These are phyloP conservation scores for Hydractinia symbiolongicarpus DNA, from an alignment of 30 jellyfish, hydroid and myxozoan species.

Conservation along the genomic window DNA sequence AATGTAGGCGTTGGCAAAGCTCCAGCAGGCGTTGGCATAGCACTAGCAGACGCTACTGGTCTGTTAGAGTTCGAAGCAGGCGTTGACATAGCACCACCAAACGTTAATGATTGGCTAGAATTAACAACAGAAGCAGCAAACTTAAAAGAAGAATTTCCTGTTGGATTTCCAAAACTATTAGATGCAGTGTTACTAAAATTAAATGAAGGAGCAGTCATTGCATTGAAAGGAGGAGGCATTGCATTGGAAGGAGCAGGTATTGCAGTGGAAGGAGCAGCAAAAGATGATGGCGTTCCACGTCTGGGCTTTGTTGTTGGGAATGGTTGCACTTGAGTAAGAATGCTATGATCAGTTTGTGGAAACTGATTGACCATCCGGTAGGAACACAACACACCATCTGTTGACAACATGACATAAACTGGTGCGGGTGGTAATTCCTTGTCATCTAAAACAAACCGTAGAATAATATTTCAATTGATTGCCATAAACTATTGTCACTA, in stretches of 20 bases:
- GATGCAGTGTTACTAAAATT: too few relatives aligned
- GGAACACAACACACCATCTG: slow-evolving; percentile 76
- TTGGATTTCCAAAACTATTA: too few relatives aligned
- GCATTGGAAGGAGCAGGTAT: neutral
- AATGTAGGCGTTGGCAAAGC: neutral
- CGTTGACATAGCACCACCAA: neutral
- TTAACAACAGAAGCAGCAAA: neutral
- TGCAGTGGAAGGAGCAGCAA: neutral
- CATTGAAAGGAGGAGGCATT: neutral
- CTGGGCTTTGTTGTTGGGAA: slow-evolving; percentile 26
- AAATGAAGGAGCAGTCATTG: neutral
- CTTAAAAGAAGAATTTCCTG: neutral
- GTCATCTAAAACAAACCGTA: slow-evolving; percentile 47
- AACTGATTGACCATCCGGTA: slow-evolving; percentile 76
- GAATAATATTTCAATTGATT: neutral
- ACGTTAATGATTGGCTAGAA: neutral
- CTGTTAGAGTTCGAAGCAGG: neutral
- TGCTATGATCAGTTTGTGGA: slow-evolving; percentile 49
- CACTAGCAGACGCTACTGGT: neutral
- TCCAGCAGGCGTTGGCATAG: neutral
- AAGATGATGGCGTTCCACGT: slow-evolving; percentile 7
- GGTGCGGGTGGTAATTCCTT: slow-evolving; percentile 80
- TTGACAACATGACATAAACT: slow-evolving; percentile 55
- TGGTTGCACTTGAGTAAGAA: slow-evolving; percentile 23
- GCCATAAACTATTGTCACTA: too few relatives aligned